Conservation (phyloP, 2,888 invertebrate genomes). For the Polydrusus cervinus region DNA sequence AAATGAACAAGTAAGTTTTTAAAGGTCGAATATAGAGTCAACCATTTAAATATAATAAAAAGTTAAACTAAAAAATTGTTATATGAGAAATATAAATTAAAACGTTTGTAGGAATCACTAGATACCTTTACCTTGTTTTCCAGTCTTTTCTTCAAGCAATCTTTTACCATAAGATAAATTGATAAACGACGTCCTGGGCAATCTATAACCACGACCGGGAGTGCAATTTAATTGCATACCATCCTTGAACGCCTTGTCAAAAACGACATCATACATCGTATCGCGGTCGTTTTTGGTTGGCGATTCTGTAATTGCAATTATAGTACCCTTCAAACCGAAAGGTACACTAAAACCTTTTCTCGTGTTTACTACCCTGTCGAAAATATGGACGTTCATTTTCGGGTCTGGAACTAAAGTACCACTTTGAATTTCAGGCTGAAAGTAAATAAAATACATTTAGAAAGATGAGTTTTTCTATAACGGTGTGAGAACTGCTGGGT, state of each 20-base stretch:
- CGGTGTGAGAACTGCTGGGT: background rate
- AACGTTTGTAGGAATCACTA: background rate
- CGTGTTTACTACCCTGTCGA: conserved; percentile 90
- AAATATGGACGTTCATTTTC: conserved; percentile 78
- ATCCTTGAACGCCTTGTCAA: conserved; percentile 84
- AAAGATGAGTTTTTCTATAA: background rate
- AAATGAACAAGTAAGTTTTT: no score
- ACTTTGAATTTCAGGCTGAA: conserved; percentile 69
- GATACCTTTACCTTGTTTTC: conserved; percentile 46
- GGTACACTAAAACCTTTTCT: conserved; percentile 85
- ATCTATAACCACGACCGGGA: conserved; percentile 73
- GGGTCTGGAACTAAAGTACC: conserved; percentile 80
- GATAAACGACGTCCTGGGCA: conserved; percentile 74
- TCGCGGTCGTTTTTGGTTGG: conserved; percentile 66
- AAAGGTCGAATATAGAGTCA: no score
- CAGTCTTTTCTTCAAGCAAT: conserved; percentile 66
- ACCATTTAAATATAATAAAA: no score
- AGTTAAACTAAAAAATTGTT: no score
- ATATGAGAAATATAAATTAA: no score
- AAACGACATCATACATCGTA: conserved; percentile 85
- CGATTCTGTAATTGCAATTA: conserved; percentile 79
- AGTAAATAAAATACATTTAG: conserved; percentile 42
- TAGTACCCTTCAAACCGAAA: conserved; percentile 87
- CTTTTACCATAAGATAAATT: conserved; percentile 76
- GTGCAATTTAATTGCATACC: conserved; percentile 75